phyloP scores from a whole-genome alignment of 1,140 invertebrate genomes.

The Dreissena polymorpha region DNA sequence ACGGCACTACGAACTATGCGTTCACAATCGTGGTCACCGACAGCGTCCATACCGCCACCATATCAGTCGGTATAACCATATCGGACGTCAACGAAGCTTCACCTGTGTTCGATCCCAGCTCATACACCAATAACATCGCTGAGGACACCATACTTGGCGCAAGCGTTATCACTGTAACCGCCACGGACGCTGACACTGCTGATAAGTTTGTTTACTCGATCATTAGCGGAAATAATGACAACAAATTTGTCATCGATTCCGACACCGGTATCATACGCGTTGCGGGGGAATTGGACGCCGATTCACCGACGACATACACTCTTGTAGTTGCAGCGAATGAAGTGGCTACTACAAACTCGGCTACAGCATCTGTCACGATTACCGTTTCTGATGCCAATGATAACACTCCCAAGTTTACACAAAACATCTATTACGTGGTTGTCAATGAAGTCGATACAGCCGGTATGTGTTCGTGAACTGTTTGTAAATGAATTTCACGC shows the following conservation, averaged over 20 bases:
- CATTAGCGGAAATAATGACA: too few species aligned
- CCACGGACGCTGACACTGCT: constrained; percentile 59
- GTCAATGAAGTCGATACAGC: constrained; percentile 10
- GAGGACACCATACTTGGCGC: constrained; percentile 57
- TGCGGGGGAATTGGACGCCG: too few species aligned
- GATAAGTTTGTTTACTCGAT: too few species aligned
- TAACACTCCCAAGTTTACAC: constrained; percentile 59
- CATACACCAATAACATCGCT: constrained; percentile 40
- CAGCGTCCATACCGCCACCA: constrained; percentile 9
- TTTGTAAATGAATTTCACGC: not conserved
- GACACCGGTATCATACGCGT: too few species aligned
- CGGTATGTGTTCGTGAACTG: not conserved
- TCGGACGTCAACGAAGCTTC: constrained; percentile 58
- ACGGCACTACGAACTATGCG: not conserved
- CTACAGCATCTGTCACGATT: constrained; percentile 51
- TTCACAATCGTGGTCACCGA: too few species aligned
- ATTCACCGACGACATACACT: too few species aligned
- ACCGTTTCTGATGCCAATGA: constrained; percentile 63
- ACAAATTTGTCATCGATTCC: too few species aligned
- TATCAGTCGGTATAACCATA: constrained; percentile 59
- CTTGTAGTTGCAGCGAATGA: too few species aligned
- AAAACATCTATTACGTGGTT: not conserved
- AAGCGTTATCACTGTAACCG: constrained; percentile 54
- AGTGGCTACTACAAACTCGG: too few species aligned
- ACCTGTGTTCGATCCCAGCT: constrained; percentile 56